A percentile compares a stretch with the other conserved stretches of the same genome.
Conservation (phyloP, 2,888 invertebrate species). For the Pristionchus exspectatus region DNA sequence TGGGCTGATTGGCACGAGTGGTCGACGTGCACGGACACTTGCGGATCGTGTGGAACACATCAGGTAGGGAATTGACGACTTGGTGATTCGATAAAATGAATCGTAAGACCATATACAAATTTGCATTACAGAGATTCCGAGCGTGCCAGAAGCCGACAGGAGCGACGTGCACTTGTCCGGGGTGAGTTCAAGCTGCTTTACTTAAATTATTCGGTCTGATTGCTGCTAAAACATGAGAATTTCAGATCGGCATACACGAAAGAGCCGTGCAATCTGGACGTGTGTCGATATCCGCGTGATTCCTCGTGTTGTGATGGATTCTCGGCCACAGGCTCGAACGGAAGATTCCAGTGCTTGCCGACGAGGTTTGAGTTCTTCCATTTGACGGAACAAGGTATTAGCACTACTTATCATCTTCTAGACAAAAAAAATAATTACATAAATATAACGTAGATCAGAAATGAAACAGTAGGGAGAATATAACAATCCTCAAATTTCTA, state of each 20-base stretch:
- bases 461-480: too few species aligned
- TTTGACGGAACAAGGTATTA: too few species aligned
- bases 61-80: slow-evolving; percentile 32
- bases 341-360: slow-evolving; percentile 58
- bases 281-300: slow-evolving; percentile 68
- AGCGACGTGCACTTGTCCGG: background rate
- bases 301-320: slow-evolving; percentile 66
- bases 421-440: too few species aligned
- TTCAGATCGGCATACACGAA: slow-evolving; percentile 67
- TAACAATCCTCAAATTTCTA: too few species aligned
- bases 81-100: too few species aligned
- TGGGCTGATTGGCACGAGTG: slow-evolving; percentile 70
- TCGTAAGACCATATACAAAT: too few species aligned
- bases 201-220: too few species aligned
- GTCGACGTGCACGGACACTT: slow-evolving; percentile 68
- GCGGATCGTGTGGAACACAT: slow-evolving; percentile 70
- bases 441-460: too few species aligned
- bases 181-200: background rate
- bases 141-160: slow-evolving; percentile 24
- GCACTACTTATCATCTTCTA: too few species aligned
- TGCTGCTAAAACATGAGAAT: background rate
- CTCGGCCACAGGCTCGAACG: slow-evolving; percentile 61
- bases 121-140: slow-evolving; percentile 34
- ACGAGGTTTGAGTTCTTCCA: background rate
- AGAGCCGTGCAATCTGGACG: slow-evolving; percentile 64